Conservation (phyloP, 2,113 vertebrate species). For the Raja brachyura region DNA sequence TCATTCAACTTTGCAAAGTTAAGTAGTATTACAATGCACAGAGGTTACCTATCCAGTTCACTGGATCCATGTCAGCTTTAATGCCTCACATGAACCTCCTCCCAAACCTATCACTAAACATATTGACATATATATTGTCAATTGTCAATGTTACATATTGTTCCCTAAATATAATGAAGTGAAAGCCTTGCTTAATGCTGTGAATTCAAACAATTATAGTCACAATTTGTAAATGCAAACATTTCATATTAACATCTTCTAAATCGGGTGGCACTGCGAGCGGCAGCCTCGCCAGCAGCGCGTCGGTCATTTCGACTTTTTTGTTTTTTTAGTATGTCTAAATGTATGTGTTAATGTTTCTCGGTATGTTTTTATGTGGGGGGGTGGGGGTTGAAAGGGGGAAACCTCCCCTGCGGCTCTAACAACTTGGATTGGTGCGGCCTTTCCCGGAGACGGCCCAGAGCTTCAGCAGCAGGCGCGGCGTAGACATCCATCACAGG, state of each 20-base stretch:
- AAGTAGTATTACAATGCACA: neutral
- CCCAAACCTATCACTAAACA: neutral
- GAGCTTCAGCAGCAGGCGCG: too few relatives aligned
- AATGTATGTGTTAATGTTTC: too few relatives aligned
- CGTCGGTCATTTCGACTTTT: too few relatives aligned
- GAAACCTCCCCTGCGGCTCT: too few relatives aligned
- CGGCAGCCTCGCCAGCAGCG: too few relatives aligned
- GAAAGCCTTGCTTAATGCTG: neutral
- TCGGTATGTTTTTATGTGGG: too few relatives aligned
- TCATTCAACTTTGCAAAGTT: neutral
- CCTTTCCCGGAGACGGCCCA: too few relatives aligned
- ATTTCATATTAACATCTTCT: neutral
- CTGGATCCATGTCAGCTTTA: neutral
- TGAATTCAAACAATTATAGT: neutral
- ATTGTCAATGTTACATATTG: neutral
- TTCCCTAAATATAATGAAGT: neutral
- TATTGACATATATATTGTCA: neutral
- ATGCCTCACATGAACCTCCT: neutral
- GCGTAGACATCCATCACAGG: too few relatives aligned
- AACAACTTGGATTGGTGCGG: too few relatives aligned
- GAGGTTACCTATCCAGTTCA: too few relatives aligned
- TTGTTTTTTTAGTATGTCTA: too few relatives aligned
- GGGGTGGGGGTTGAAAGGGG: too few relatives aligned
- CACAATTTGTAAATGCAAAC: neutral
- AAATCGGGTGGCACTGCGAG: neutral